Evolutionary conservation across 1,140 invertebrate genomes (phyloP).

Genomic region (Drosophila equinoxialis): DNA sequence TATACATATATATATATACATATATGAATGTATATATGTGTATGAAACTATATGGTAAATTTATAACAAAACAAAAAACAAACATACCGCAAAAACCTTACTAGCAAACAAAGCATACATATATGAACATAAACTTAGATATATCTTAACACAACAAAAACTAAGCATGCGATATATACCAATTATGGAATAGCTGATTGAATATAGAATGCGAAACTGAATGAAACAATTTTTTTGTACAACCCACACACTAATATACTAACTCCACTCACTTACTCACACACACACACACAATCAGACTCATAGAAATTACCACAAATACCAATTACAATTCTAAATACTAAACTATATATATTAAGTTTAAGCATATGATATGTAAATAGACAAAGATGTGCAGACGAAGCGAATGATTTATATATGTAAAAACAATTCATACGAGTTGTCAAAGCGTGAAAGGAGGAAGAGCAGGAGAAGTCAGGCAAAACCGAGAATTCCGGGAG

Average conservation of each 20-base stretch:
- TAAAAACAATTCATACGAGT: no score
- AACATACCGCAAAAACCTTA: constrained; percentile 74
- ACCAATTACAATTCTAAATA: constrained; percentile 47
- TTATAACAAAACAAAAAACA: constrained; percentile 43
- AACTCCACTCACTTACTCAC: constrained; percentile 4
- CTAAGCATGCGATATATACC: constrained; percentile 56
- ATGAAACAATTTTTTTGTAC: constrained; percentile 4
- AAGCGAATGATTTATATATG: no score
- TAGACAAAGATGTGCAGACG: background rate
- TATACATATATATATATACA: constrained; percentile 16
- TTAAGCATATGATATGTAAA: constrained; percentile 30
- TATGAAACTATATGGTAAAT: constrained; percentile 33
- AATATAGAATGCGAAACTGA: constrained; percentile 22
- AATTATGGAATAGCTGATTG: constrained; percentile 35
- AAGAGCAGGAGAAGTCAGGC: constrained; percentile 22
- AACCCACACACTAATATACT: constrained; percentile 5
- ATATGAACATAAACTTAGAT: constrained; percentile 22
- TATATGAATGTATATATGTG: constrained; percentile 7
- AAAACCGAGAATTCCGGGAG: background rate
- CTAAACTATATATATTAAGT: constrained; percentile 28
- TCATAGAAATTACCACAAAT: constrained; percentile 64
- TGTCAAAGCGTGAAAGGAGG: constrained; percentile 8
- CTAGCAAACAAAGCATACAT: constrained; percentile 74
- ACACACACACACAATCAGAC: constrained; percentile 53
- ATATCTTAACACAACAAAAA: constrained; percentile 47